Evolutionary conservation across 2,113 vertebrate species (phyloP).

Genomic region (Caranx ignobilis): DNA sequence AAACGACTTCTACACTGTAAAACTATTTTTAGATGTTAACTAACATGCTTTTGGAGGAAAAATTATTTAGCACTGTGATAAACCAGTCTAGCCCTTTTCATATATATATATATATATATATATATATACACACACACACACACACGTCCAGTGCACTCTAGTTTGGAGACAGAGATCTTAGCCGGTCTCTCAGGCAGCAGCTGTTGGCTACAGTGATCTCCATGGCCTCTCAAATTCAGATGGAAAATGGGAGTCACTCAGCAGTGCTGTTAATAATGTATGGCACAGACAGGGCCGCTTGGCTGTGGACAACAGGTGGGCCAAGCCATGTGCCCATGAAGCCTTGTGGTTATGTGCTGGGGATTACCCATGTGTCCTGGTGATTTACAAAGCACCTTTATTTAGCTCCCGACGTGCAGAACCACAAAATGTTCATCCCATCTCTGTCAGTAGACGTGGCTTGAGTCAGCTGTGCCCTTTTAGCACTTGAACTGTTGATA

Average conservation of each 20-base stretch:
- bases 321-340: slow-evolving; percentile 61
- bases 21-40: neutral
- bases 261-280: slow-evolving; percentile 81
- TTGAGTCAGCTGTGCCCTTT: slow-evolving; percentile 41
- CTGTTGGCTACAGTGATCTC: slow-evolving; percentile 77
- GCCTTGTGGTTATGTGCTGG: slow-evolving; percentile 66
- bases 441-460: slow-evolving; percentile 30
- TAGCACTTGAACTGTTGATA: neutral
- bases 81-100: neutral
- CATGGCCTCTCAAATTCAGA: slow-evolving; percentile 80
- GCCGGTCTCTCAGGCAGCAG: slow-evolving; percentile 68
- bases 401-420: slow-evolving; percentile 69
- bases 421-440: slow-evolving; percentile 51
- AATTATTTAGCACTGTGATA: slow-evolving; percentile 17
- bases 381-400: slow-evolving; percentile 83
- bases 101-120: neutral
- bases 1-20: neutral
- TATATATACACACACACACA: neutral
- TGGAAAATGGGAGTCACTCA: slow-evolving; percentile 80
- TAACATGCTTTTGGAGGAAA: neutral
- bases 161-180: slow-evolving; percentile 59
- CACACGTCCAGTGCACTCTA: neutral
- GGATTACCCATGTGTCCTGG: slow-evolving; percentile 78
- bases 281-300: slow-evolving; percentile 65
- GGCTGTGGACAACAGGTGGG: slow-evolving; percentile 81